Percentiles rank a stretch among this genome's conserved stretches.
These are phyloP conservation scores for Brevimyrus niger DNA, from an alignment of 2,113 vertebrate genomes.

Conservation along the genomic window DNA sequence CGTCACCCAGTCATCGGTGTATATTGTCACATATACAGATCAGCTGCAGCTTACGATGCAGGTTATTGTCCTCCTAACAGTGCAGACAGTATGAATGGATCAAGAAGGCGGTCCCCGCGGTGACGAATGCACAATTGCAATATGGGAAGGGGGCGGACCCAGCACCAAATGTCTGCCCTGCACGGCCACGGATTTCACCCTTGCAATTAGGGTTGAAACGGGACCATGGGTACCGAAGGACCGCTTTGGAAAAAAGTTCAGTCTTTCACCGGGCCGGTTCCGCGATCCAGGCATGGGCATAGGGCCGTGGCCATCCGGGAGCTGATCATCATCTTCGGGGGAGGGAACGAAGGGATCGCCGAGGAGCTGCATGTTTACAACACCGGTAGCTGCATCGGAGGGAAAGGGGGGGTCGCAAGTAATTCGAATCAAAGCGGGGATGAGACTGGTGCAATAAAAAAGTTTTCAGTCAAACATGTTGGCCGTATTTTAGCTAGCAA, in stretches of 20 bases:
- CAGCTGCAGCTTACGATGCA: neutral
- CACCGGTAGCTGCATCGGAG: constrained; percentile 62
- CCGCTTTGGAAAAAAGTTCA: constrained; percentile 79
- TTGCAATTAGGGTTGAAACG: neutral
- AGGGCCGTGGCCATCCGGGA: constrained; percentile 84
- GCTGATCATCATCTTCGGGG: constrained; percentile 84
- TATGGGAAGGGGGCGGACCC: constrained; percentile 24
- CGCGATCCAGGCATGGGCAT: constrained; percentile 87
- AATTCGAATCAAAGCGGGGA: neutral
- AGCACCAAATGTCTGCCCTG: neutral
- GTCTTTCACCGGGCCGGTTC: constrained; percentile 75
- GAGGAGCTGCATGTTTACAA: constrained; percentile 93
- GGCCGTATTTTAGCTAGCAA: neutral
- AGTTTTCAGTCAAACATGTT: neutral
- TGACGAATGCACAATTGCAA: constrained; percentile 23
- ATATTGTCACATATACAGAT: neutral
- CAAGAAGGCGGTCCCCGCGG: neutral
- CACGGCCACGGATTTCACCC: neutral
- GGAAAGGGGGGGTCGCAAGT: neutral
- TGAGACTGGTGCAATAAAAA: neutral
- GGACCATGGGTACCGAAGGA: constrained; percentile 53
- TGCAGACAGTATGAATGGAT: neutral
- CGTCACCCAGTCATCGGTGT: neutral
- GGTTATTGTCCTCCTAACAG: neutral
- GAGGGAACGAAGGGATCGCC: constrained; percentile 90